Evolutionary conservation across 2,113 vertebrate species (phyloP), one percentile per base, ranked within the genome.

Genomic region (Halichoeres trimaculatus): DNA sequence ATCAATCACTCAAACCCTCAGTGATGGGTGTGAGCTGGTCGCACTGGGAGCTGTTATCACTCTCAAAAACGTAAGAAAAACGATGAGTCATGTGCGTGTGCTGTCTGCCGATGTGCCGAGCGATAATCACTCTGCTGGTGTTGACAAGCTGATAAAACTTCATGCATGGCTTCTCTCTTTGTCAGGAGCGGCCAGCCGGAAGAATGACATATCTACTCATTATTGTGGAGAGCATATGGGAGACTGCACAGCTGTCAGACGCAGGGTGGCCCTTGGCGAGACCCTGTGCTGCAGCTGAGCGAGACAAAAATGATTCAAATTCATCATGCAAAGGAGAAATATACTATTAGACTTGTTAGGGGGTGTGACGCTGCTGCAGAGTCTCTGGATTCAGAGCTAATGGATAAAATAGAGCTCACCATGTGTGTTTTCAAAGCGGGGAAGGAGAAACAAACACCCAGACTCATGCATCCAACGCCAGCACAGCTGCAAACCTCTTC

Each of bases 211-310:
- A 74, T 85, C 81, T 69, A 56, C 82, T 91, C 85, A 78, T 94
- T 91, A 85, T 83, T 84, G 75, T 26, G 35, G 52, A 36, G 81
- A 90, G 87, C 89, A 91, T 89, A 88, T 91, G 90, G 76, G 82
- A 70, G 55, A 34, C 70, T 59, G 58, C 69, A 53, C 85, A 86
- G 86, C 88, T 89, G 85, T 85, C 84, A 85, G 76, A 70, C 57
- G 38, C 16, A 30, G 30, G 30, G n/a, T 30, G 45, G 76, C 84
- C 87, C 23, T 62, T 19, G 54, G 71, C 51, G 9, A 50, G 34
- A 24, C 55, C 56, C 63, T 71, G 70, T 59, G 43, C 66, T 59
- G 63, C 68, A 59, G 68, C 68, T 50, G 52, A 68, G 57, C 26
- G 24, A 20, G 23, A 52, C n/a, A n/a, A n/a, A n/a, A 35, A 47